Conservation (phyloP, 2,888 invertebrate genomes). For the Andrena flavipes region DNA sequence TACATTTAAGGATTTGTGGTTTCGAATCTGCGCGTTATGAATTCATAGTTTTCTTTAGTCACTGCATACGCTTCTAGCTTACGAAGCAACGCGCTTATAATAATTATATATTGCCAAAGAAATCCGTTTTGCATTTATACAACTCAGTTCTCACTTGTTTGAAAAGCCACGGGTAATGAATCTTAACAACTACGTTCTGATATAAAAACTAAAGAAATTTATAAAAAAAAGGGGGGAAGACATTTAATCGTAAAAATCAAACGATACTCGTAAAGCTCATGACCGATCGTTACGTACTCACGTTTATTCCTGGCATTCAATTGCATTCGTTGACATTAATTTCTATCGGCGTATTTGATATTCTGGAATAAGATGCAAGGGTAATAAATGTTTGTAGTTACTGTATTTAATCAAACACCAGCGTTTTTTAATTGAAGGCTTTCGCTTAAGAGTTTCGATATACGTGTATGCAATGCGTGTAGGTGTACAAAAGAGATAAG, state of each 20-base stretch:
- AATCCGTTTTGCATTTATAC: slow-evolving; percentile 52
- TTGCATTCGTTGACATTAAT: slow-evolving; percentile 15
- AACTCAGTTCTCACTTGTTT: slow-evolving; percentile 5
- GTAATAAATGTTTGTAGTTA: slow-evolving; percentile 54
- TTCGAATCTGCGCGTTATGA: slow-evolving; percentile 11
- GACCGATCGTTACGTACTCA: not conserved
- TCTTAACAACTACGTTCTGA: slow-evolving; percentile 8
- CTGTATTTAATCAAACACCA: slow-evolving; percentile 58
- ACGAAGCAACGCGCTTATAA: slow-evolving; percentile 45
- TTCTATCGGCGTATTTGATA: slow-evolving; percentile 32
- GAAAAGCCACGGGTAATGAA: slow-evolving; percentile 5
- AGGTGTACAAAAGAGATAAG: slow-evolving; percentile 75
- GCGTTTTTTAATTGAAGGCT: slow-evolving; percentile 63
- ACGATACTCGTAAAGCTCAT: not conserved
- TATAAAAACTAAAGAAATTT: not conserved
- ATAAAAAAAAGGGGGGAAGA: not conserved
- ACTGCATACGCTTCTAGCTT: slow-evolving; percentile 55
- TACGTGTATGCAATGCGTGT: slow-evolving; percentile 70
- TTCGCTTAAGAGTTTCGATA: slow-evolving; percentile 64
- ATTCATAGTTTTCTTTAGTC: slow-evolving; percentile 35
- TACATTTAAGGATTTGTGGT: not conserved
- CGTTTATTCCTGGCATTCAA: slow-evolving; percentile 11
- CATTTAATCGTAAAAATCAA: not conserved
- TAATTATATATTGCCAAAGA: slow-evolving; percentile 66
- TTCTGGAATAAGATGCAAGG: slow-evolving; percentile 40